Evolutionary conservation across 2,888 invertebrate species (phyloP).

Genomic region (Andrena haemorrhoa): DNA sequence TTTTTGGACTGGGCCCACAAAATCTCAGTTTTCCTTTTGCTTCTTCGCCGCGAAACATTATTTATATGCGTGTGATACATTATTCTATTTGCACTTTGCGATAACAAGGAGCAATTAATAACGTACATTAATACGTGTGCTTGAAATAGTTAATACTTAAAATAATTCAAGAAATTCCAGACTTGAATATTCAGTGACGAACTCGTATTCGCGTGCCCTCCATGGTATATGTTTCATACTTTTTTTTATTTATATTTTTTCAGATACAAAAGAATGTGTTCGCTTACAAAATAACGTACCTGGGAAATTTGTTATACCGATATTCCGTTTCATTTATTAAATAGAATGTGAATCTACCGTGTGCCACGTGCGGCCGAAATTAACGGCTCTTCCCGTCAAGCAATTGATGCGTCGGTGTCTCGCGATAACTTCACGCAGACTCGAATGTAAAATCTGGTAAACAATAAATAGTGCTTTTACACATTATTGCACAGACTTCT

Average conservation of each 20-base stretch:
- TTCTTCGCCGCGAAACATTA: constrained; percentile 27
- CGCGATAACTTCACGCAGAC: constrained; percentile 17
- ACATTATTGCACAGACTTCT: constrained; percentile 34
- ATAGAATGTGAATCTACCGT: constrained; percentile 47
- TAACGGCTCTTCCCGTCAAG: constrained; percentile 3
- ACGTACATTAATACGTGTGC: constrained; percentile 21
- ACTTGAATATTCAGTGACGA: constrained; percentile 7
- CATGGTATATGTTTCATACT: background rate
- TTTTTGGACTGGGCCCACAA: constrained; percentile 80
- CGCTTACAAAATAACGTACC: constrained; percentile 35
- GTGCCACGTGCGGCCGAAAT: constrained; percentile 29
- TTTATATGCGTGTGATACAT: constrained; percentile 7
- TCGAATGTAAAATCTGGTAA: constrained; percentile 34
- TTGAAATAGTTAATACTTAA: constrained; percentile 17
- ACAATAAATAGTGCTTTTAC: constrained; percentile 34
- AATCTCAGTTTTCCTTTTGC: constrained; percentile 40
- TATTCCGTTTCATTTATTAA: constrained; percentile 42
- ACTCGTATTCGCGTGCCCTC: constrained; percentile 15
- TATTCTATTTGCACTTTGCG: constrained; percentile 3
- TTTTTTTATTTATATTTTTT: background rate
- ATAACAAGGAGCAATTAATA: constrained; percentile 14
- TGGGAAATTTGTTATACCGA: constrained; percentile 35
- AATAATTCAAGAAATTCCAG: constrained; percentile 58
- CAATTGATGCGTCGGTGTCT: constrained; percentile 5
- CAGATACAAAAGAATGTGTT: constrained; percentile 36